These are phyloP conservation scores for Sicus ferrugineus DNA, from an alignment of 2,888 invertebrate species.

Conservation along the genomic window DNA sequence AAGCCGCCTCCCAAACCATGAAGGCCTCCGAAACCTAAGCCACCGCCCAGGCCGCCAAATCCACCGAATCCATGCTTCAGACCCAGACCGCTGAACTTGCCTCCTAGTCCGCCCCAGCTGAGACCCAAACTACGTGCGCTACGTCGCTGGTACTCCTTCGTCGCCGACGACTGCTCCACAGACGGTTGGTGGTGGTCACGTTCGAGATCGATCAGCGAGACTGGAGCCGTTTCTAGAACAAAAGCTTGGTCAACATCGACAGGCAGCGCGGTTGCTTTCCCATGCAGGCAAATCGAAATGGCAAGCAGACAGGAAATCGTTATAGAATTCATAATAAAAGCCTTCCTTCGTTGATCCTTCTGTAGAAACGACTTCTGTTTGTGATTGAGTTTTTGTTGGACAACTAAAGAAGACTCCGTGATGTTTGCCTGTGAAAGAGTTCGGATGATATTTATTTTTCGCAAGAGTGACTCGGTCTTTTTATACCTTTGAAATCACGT, in stretches of 20 bases:
- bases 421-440: background rate
- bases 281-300: conserved; percentile 25
- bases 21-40: conserved; percentile 44
- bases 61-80: conserved; percentile 44
- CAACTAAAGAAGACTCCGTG: too few relatives aligned
- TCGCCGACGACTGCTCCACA: conserved; percentile 20
- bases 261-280: conserved; percentile 17
- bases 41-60: conserved; percentile 43
- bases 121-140: conserved; percentile 50
- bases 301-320: conserved; percentile 39
- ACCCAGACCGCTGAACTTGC: conserved; percentile 48
- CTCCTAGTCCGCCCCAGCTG: conserved; percentile 12
- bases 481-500: too few relatives aligned
- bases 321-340: conserved; percentile 27
- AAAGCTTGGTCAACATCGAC: background rate
- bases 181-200: conserved; percentile 22
- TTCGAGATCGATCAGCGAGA: conserved; percentile 50
- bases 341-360: background rate
- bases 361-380: background rate
- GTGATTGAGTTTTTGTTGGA: too few relatives aligned
- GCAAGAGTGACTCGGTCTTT: conserved; percentile 38
- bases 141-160: conserved; percentile 38
- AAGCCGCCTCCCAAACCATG: conserved; percentile 43
- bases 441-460: conserved; percentile 13
- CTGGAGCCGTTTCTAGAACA: conserved; percentile 35